A percentile compares a stretch with the other conserved stretches of the same genome.
Evolutionary conservation across 2,113 vertebrate species (phyloP).

Genomic region (Boulengeromyrus knoepffleri): DNA sequence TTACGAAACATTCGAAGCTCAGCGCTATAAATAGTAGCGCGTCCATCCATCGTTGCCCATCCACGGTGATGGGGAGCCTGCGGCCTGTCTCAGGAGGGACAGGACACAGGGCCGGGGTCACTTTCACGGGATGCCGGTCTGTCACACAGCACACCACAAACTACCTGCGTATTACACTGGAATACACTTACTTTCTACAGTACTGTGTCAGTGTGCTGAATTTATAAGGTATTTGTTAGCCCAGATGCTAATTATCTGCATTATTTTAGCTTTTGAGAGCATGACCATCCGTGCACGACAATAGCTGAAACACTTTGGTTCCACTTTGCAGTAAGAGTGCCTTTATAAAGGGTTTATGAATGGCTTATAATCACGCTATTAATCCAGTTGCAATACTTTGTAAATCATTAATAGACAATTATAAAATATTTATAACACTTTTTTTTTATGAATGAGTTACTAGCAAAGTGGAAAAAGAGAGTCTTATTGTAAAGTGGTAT

Average conservation of each 20-base stretch:
- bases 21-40: neutral
- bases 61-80: neutral
- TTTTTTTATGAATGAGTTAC: neutral
- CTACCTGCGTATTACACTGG: neutral
- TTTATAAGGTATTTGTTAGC: neutral
- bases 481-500: neutral
- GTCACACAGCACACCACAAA: neutral
- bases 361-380: neutral
- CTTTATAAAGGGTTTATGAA: neutral
- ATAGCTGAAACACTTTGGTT: neutral
- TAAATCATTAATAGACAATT: neutral
- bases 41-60: neutral
- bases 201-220: neutral
- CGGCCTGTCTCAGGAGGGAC: neutral
- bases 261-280: neutral
- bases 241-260: neutral
- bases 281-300: neutral
- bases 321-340: neutral
- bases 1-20: neutral
- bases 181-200: neutral
- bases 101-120: neutral
- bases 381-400: neutral
- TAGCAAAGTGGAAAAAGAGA: neutral
- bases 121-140: neutral
- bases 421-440: neutral